Evolutionary conservation across 2,113 vertebrate species (phyloP).

Genomic region (Columba livia): DNA sequence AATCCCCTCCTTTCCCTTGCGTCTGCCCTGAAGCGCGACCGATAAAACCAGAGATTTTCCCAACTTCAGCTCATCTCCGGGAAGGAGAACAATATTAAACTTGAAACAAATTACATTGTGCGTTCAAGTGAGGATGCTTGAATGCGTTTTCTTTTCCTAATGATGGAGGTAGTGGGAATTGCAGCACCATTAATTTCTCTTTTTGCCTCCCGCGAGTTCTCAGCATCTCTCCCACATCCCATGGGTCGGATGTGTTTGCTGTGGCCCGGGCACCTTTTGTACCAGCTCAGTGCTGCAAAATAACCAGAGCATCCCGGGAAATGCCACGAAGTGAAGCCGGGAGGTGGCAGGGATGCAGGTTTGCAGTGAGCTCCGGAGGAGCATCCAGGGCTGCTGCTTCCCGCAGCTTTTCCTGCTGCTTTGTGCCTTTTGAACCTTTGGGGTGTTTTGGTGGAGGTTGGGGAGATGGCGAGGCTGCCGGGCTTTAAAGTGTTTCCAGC

Average conservation of each 20-base stretch:
- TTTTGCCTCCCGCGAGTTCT: not conserved
- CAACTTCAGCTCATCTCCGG: not conserved
- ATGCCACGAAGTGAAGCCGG: not conserved
- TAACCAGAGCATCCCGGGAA: not conserved
- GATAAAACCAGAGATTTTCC: not conserved
- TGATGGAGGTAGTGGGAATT: constrained; percentile 13
- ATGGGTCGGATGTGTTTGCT: not conserved
- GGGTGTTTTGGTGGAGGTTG: not conserved
- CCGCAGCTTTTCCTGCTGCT: fast-evolving
- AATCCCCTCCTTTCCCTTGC: not conserved
- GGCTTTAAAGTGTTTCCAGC: not conserved
- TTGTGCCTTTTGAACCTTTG: not conserved
- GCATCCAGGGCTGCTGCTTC: not conserved
- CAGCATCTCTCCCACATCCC: not conserved
- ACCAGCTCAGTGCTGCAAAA: not conserved
- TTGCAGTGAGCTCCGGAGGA: not conserved
- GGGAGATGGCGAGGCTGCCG: not conserved
- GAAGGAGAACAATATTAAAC: not conserved
- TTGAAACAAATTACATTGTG: not conserved
- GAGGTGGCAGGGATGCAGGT: not conserved
- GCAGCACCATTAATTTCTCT: constrained; percentile 15
- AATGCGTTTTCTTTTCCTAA: not conserved
- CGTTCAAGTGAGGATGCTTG: not conserved
- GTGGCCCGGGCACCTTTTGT: not conserved
- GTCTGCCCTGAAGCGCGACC: fast-evolving